Evolutionary conservation across 2,113 vertebrate species (phyloP).

Genomic region (Larimichthys crocea): DNA sequence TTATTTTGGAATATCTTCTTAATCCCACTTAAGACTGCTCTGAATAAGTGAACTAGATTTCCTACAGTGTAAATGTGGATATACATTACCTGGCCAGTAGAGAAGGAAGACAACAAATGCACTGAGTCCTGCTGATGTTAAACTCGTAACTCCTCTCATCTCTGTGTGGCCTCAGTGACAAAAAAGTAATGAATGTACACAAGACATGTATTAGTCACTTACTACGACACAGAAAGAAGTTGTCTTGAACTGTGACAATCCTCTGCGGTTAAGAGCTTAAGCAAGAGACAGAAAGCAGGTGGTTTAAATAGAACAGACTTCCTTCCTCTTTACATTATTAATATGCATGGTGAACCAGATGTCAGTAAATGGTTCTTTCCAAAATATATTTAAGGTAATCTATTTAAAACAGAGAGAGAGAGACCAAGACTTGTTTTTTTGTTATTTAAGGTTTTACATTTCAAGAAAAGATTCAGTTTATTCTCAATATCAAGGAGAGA

Average conservation of each 20-base stretch:
- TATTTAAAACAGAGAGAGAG: not conserved
- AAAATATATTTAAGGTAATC: not conserved
- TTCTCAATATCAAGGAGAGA: no score
- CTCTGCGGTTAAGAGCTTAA: not conserved
- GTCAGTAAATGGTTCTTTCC: no score
- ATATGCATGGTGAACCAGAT: not conserved
- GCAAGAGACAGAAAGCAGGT: not conserved
- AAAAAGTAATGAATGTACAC: not conserved
- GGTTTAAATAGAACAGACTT: not conserved
- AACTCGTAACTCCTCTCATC: conserved; percentile 3
- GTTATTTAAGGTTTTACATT: no score
- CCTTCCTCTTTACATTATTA: conserved; percentile 5
- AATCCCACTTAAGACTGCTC: not conserved
- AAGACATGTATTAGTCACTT: not conserved
- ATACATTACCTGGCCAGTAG: not conserved
- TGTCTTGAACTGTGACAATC: not conserved
- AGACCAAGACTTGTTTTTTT: no score
- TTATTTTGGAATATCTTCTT: not conserved
- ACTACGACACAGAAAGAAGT: not conserved
- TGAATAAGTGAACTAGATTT: not conserved
- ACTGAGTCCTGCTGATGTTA: not conserved
- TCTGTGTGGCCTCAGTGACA: not conserved
- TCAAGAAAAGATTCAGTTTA: no score
- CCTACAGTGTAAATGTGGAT: not conserved
- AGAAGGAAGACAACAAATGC: conserved; percentile 22